These are phyloP conservation scores for Girardinichthys multiradiatus DNA, from an alignment of 2,113 vertebrate genomes.

Conservation along the genomic window DNA sequence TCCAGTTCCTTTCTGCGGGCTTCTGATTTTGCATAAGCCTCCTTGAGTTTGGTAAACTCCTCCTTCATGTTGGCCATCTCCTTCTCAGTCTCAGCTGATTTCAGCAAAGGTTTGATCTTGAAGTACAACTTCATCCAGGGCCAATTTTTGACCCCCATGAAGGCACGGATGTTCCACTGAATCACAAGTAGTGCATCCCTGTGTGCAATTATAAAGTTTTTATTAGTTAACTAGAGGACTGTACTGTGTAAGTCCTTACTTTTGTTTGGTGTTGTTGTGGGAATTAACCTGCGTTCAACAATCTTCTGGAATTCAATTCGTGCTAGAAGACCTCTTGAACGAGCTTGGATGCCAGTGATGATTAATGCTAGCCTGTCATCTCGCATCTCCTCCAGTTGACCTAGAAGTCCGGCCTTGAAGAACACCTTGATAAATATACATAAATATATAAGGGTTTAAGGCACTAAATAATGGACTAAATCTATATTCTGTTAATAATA, in stretches of 20 bases:
- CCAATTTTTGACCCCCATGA: conserved; percentile 93
- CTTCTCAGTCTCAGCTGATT: conserved; percentile 87
- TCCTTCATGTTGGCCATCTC: conserved; percentile 88
- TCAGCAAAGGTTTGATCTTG: conserved; percentile 90
- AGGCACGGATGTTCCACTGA: conserved; percentile 89
- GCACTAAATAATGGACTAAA: neutral
- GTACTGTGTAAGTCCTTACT: neutral
- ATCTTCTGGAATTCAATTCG: conserved; percentile 90
- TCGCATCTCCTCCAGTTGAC: conserved; percentile 88
- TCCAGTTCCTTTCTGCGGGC: conserved; percentile 89
- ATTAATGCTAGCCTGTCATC: conserved; percentile 88
- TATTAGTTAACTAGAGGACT: neutral
- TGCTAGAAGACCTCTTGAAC: conserved; percentile 84
- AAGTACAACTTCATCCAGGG: conserved; percentile 90
- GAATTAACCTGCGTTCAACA: conserved; percentile 83
- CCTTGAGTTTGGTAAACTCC: conserved; percentile 84
- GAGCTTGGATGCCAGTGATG: conserved; percentile 87
- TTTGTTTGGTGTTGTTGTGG: neutral
- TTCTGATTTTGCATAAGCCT: conserved; percentile 90
- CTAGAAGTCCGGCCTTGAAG: conserved; percentile 88
- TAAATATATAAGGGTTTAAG: neutral
- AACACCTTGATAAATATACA: conserved; percentile 64
- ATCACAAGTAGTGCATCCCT: conserved; percentile 88
- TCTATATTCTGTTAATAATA: neutral
- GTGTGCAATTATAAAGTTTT: neutral